Percentiles rank a stretch among this genome's conserved stretches.
These are phyloP conservation scores for Patella caerulea DNA, from an alignment of 2,888 invertebrate species.

Conservation along the genomic window DNA sequence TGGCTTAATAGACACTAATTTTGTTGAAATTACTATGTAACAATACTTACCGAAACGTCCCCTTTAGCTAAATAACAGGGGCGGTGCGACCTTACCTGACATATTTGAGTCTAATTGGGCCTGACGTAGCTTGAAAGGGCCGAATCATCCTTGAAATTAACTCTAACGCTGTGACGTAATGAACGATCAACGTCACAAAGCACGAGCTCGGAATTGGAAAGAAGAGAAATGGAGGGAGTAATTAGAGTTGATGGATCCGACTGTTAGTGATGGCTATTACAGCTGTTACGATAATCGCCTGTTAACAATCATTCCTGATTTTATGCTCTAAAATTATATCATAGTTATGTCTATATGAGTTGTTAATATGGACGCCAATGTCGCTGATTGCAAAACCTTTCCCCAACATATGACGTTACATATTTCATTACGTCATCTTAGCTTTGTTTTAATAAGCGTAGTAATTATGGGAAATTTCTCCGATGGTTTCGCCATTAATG, in stretches of 20 bases:
- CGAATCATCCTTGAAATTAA: constrained; percentile 7
- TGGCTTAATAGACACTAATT: constrained; percentile 6
- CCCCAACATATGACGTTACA: too few relatives aligned
- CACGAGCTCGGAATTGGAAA: background rate
- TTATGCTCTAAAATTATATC: too few relatives aligned
- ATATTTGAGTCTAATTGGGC: constrained; percentile 1
- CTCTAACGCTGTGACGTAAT: background rate
- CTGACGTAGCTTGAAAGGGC: background rate
- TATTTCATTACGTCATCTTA: too few relatives aligned
- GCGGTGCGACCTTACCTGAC: background rate
- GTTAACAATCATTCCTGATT: too few relatives aligned
- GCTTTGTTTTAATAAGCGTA: too few relatives aligned
- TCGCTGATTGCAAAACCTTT: too few relatives aligned
- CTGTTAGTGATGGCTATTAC: background rate
- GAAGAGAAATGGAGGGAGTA: background rate
- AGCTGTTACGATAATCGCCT: background rate
- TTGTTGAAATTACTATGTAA: constrained; percentile 9
- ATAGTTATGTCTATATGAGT: too few relatives aligned
- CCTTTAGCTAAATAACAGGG: background rate
- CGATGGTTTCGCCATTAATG: too few relatives aligned
- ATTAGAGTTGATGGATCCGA: constrained; percentile 6
- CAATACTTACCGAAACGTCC: background rate
- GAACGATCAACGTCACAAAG: background rate
- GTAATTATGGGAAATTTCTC: too few relatives aligned
- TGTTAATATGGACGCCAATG: too few relatives aligned